Evolutionary conservation across 2,797 vertebrate species (phyloP).

Genomic region (Amazona finschi): DNA sequence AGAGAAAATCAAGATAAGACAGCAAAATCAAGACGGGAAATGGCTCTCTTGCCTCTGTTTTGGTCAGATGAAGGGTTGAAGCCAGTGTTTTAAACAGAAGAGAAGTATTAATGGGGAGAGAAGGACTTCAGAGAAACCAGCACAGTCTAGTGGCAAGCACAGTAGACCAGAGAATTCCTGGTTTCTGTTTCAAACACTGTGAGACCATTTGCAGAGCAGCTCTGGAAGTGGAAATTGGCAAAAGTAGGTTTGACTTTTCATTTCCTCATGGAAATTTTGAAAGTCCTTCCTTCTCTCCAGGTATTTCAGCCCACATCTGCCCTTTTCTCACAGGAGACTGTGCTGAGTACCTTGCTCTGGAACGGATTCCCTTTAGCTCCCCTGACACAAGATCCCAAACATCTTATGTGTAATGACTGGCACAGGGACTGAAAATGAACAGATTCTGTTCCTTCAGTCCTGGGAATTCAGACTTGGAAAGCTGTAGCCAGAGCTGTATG

Average conservation of each 20-base stretch:
- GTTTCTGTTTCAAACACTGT: background rate
- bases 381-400: background rate
- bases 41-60: background rate
- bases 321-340: background rate
- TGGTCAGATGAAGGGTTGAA: background rate
- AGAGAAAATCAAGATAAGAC: background rate
- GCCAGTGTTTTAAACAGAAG: background rate
- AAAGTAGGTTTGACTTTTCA: background rate
- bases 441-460: background rate
- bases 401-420: fast-evolving
- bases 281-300: background rate
- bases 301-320: background rate
- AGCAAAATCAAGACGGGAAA: background rate
- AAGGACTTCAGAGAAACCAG: background rate
- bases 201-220: conserved; percentile 31
- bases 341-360: background rate
- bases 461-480: background rate
- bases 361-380: background rate
- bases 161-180: background rate
- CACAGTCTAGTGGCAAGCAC: background rate
- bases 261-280: background rate
- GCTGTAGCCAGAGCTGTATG: background rate
- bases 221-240: background rate
- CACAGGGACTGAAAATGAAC: background rate
- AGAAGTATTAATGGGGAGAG: background rate